These are phyloP conservation scores for Epirrhoe tristata DNA, from an alignment of 2,888 invertebrate species.

Conservation along the genomic window DNA sequence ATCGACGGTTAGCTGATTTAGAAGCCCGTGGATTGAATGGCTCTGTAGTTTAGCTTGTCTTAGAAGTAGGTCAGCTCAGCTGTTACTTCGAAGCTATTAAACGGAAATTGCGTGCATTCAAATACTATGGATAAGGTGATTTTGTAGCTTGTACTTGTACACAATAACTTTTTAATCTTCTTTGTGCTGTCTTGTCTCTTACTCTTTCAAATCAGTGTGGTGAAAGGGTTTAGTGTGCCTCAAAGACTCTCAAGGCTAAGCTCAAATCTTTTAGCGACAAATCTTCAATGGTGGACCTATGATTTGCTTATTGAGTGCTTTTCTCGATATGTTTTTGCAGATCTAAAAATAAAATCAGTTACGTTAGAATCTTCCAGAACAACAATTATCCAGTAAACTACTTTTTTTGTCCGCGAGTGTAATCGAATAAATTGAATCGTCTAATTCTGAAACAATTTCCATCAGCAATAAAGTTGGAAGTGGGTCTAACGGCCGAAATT, in stretches of 20 bases:
- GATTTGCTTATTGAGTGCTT: not conserved
- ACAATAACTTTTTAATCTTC: too few relatives aligned
- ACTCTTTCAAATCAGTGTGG: too few relatives aligned
- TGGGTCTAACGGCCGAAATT: constrained; percentile 68
- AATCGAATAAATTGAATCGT: constrained; percentile 56
- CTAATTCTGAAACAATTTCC: constrained; percentile 62
- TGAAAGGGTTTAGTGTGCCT: too few relatives aligned
- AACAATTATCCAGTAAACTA: constrained; percentile 39
- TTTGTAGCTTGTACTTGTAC: too few relatives aligned
- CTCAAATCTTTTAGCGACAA: not conserved
- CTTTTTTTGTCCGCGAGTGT: constrained; percentile 43
- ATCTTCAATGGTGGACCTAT: not conserved
- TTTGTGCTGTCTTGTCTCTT: too few relatives aligned
- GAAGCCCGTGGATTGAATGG: constrained; percentile 67
- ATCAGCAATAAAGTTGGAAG: constrained; percentile 64
- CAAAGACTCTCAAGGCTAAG: too few relatives aligned
- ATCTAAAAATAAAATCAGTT: not conserved
- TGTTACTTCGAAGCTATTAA: not conserved
- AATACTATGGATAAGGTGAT: too few relatives aligned
- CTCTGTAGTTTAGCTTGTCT: constrained; percentile 44
- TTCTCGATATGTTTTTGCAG: not conserved
- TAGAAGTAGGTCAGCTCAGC: not conserved
- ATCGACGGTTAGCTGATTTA: constrained; percentile 76
- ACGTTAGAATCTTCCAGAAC: constrained; percentile 18
- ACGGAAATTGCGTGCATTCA: too few relatives aligned